Evolutionary conservation across 2,113 vertebrate genomes (phyloP).

Genomic region (Ursus arctos): DNA sequence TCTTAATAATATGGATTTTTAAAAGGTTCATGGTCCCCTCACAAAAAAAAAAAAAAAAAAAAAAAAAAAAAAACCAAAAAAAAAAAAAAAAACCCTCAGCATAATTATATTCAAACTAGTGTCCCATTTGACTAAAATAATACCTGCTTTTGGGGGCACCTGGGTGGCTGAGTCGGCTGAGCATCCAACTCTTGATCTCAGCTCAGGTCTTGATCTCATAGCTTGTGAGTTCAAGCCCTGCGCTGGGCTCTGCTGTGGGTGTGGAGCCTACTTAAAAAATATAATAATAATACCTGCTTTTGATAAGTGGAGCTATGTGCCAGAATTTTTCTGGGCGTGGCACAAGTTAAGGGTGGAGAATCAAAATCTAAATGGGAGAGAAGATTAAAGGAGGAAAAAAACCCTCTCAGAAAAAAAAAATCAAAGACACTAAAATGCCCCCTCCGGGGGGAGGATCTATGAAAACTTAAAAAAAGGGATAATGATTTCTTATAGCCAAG

Average conservation of each 20-base stretch:
- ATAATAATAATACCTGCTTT: background rate
- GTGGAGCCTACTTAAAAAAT: background rate
- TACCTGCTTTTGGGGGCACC: background rate
- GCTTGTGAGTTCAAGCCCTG: background rate
- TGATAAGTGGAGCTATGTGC: background rate
- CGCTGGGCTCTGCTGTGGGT: background rate
- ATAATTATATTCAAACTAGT: background rate
- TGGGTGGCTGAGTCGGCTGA: background rate
- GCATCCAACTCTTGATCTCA: background rate
- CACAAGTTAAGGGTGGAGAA: background rate
- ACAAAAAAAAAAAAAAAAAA: constrained; percentile 2
- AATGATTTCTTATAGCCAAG: background rate
- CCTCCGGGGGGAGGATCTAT: background rate
- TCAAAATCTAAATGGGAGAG: constrained; percentile 19
- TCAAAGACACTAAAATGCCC: constrained; percentile 14
- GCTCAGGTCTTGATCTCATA: background rate
- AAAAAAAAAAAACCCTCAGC: constrained; percentile 1
- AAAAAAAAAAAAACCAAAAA: constrained; percentile 39
- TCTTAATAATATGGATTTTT: background rate
- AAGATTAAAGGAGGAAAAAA: background rate
- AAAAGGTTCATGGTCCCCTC: background rate
- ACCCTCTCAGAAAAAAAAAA: background rate
- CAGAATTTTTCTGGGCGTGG: background rate
- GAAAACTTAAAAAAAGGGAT: constrained; percentile 21
- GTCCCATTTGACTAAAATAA: background rate